Evolutionary conservation across 2,888 invertebrate genomes (phyloP).

Genomic region (Boloria selene): DNA sequence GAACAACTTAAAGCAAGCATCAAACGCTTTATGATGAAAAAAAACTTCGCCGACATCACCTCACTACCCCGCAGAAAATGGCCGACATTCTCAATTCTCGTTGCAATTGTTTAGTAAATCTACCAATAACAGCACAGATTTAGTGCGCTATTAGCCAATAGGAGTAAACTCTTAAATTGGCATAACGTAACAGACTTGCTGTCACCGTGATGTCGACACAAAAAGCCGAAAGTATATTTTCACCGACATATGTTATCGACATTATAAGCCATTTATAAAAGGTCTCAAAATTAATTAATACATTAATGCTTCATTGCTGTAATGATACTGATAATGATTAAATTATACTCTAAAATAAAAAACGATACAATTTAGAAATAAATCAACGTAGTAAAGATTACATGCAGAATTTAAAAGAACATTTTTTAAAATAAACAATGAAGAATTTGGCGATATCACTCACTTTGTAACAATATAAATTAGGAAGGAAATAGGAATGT

Average conservation of each 20-base stretch:
- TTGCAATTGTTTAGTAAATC: constrained; percentile 36
- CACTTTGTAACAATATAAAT: too few relatives aligned
- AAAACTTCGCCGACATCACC: constrained; percentile 66
- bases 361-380: too few relatives aligned
- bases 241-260: constrained; percentile 53
- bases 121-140: constrained; percentile 41
- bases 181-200: constrained; percentile 60
- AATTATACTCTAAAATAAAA: too few relatives aligned
- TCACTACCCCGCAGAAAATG: constrained; percentile 55
- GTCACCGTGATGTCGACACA: constrained; percentile 49
- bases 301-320: background rate
- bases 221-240: constrained; percentile 57
- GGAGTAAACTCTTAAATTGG: background rate
- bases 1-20: constrained; percentile 68
- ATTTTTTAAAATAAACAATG: too few relatives aligned
- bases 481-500: too few relatives aligned
- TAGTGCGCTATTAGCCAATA: constrained; percentile 42
- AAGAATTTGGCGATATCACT: too few relatives aligned
- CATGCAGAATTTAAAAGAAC: too few relatives aligned
- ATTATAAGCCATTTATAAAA: constrained; percentile 1
- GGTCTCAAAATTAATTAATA: background rate
- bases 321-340: background rate
- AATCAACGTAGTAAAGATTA: too few relatives aligned
- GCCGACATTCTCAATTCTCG: constrained; percentile 66
- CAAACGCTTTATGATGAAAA: constrained; percentile 70